These are phyloP conservation scores for Pachyseris speciosa DNA, from an alignment of 64 coral and sea anemone genomes.

Conservation along the genomic window DNA sequence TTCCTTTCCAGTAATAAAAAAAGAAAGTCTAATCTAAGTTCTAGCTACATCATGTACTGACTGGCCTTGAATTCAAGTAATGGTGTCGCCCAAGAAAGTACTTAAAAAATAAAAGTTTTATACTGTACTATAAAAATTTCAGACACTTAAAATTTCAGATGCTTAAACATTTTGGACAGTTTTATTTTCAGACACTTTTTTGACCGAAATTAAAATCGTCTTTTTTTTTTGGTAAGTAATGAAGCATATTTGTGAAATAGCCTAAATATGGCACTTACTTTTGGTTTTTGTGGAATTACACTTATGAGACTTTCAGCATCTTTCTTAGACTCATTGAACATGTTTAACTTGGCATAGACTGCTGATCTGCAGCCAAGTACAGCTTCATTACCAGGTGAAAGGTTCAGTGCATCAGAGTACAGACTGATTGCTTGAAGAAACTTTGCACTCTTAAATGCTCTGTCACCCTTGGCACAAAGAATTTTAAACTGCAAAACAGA, in stretches of 20 bases:
- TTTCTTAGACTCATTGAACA: constrained; percentile 89
- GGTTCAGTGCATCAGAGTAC: constrained; percentile 71
- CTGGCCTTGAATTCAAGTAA: too few species aligned
- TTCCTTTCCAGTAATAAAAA: too few species aligned
- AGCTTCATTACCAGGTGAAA: constrained; percentile 65
- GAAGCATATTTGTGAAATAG: not conserved
- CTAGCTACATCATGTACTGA: too few species aligned
- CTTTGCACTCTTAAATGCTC: constrained; percentile 53
- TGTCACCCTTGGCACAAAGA: constrained; percentile 63
- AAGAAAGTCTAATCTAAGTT: too few species aligned
- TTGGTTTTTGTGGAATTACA: constrained; percentile 65
- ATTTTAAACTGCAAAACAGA: constrained; percentile 65
- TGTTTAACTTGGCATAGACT: constrained; percentile 75
- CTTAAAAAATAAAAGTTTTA: too few species aligned
- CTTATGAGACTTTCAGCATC: constrained; percentile 80
- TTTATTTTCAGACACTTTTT: too few species aligned
- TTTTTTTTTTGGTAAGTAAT: too few species aligned
- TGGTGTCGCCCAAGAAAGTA: too few species aligned
- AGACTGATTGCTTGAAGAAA: constrained; percentile 80
- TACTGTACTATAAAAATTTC: too few species aligned
- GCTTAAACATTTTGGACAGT: too few species aligned
- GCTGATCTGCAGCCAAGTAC: constrained; percentile 76
- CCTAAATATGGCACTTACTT: constrained; percentile 48
- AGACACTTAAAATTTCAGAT: too few species aligned
- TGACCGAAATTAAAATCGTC: too few species aligned